Evolutionary conservation across 2,888 invertebrate species (phyloP).

Genomic region (Drosophila stalkeri): DNA sequence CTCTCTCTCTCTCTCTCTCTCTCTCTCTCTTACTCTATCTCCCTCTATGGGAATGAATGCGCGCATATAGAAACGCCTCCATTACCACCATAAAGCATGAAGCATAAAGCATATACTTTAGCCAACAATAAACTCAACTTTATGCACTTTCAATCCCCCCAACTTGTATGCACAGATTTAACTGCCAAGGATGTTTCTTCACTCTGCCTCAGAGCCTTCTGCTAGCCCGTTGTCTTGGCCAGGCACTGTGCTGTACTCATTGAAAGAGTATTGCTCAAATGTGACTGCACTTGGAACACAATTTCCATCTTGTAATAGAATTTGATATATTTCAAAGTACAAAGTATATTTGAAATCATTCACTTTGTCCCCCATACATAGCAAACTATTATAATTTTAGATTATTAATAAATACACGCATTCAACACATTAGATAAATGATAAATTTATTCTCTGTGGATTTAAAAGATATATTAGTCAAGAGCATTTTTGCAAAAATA

Average conservation of each 20-base stretch:
- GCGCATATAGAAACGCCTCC: slow-evolving; percentile 48
- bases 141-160: slow-evolving; percentile 81
- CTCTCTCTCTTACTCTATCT: no score
- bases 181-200: slow-evolving; percentile 52
- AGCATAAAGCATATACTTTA: slow-evolving; percentile 79
- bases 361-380: no score
- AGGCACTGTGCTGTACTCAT: slow-evolving; percentile 10
- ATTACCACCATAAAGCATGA: slow-evolving; percentile 73
- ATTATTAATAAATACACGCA: no score
- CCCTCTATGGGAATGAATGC: neutral
- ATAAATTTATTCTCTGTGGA: no score
- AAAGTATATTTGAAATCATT: no score
- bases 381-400: no score
- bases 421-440: no score
- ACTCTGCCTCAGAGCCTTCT: slow-evolving; percentile 21
- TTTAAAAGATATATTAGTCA: no score
- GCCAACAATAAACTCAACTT: slow-evolving; percentile 81
- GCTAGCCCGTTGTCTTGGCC: slow-evolving; percentile 52
- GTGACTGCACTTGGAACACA: neutral
- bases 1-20: no score
- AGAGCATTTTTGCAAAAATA: no score
- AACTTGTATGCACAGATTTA: slow-evolving; percentile 83
- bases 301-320: no score
- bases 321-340: no score
- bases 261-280: neutral